Conservation (phyloP, 1,140 invertebrate genomes). For the Lamellibrachia luymesi region DNA sequence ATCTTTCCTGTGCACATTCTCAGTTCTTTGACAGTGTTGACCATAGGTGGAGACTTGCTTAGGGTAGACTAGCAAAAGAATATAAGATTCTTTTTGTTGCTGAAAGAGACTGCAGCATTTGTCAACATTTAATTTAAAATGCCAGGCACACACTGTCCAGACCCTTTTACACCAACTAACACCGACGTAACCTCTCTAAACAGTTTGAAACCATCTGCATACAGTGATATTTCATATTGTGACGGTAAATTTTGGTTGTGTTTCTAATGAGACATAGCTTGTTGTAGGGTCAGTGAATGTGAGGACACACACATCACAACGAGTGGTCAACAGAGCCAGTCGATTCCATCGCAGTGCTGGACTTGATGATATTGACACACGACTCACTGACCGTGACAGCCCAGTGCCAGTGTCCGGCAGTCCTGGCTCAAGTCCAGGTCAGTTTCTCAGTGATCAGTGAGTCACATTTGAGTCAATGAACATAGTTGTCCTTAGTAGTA, state of each 20-base stretch:
- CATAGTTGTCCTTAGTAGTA: not conserved
- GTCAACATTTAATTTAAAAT: no score
- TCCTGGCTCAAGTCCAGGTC: conserved; percentile 52
- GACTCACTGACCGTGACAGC: conserved; percentile 70
- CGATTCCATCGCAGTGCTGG: conserved; percentile 95
- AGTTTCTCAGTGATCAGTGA: not conserved
- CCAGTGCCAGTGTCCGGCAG: conserved; percentile 67
- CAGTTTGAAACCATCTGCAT: not conserved
- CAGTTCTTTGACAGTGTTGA: no score
- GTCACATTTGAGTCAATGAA: not conserved
- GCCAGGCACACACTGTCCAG: no score
- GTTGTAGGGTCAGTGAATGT: conserved; percentile 71
- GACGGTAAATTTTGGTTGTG: no score
- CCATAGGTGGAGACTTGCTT: no score
- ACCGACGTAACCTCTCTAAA: not conserved
- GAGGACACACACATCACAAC: conserved; percentile 86
- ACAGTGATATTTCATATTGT: no score
- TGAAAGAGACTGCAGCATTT: not conserved
- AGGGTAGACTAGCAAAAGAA: no score
- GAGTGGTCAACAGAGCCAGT: conserved; percentile 89
- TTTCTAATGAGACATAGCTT: not conserved
- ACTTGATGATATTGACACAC: conserved; percentile 63
- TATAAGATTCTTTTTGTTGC: conserved; percentile 25
- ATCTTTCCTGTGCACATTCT: no score
- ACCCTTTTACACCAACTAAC: not conserved